These are phyloP conservation scores for rabbit (Oryctolagus cuniculus) DNA, from an alignment of 2,113 vertebrate genomes.

Conservation along the genomic window DNA sequence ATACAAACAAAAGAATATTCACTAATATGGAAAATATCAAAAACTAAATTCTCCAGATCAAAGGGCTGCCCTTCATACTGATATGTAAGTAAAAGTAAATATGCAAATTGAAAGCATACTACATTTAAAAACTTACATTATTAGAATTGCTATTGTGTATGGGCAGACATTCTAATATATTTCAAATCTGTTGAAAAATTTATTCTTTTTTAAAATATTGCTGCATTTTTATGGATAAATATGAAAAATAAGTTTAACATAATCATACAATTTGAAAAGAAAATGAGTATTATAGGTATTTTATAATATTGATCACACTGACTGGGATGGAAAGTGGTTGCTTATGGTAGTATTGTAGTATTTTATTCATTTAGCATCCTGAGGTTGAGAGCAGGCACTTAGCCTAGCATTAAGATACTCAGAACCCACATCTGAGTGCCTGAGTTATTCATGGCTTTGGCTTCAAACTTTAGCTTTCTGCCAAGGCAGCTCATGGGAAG, in stretches of 20 bases:
- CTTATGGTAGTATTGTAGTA: background rate
- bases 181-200: constrained; percentile 3
- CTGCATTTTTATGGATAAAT: background rate
- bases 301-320: background rate
- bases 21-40: background rate
- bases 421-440: no score
- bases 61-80: background rate
- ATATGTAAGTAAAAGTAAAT: background rate
- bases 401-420: no score
- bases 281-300: background rate
- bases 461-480: no score
- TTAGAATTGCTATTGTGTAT: background rate
- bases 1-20: background rate
- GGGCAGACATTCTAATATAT: background rate
- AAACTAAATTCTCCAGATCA: background rate
- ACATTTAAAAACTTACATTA: background rate
- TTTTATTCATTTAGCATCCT: background rate
- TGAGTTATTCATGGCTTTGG: no score
- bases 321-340: background rate
- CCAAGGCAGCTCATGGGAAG: no score
- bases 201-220: background rate
- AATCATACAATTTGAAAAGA: background rate
- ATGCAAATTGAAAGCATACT: background rate
- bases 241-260: background rate
- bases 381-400: no score